Evolutionary conservation across 2,797 vertebrate species (phyloP).

Genomic region (Momotus momota): DNA sequence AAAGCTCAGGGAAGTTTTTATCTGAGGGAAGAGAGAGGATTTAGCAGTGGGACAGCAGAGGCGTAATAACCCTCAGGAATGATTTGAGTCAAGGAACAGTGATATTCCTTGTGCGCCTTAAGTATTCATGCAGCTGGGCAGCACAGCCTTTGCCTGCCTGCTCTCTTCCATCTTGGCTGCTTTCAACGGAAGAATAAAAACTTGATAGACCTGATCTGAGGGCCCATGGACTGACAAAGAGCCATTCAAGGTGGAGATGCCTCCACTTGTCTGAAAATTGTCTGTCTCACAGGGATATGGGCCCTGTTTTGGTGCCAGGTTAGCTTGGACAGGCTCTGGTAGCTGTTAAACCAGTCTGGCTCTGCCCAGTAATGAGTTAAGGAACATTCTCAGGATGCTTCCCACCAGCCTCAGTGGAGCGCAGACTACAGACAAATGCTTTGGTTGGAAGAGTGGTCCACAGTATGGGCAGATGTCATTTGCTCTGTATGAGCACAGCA

Average conservation of each 20-base stretch:
- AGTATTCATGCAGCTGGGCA: background rate
- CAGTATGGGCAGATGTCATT: background rate
- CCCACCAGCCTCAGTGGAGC: background rate
- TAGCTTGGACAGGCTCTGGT: background rate
- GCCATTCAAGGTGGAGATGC: background rate
- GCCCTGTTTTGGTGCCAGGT: background rate
- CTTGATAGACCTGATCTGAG: background rate
- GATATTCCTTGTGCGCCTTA: accelerated
- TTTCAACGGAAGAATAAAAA: background rate
- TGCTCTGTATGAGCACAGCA: background rate
- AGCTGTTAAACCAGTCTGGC: background rate
- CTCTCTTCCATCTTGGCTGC: background rate
- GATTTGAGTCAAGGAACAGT: background rate
- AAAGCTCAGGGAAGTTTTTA: background rate
- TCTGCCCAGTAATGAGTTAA: background rate
- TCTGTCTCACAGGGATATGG: background rate
- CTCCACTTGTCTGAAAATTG: background rate
- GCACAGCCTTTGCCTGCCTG: background rate
- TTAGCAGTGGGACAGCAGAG: background rate
- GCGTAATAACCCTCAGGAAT: background rate
- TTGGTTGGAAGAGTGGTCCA: background rate
- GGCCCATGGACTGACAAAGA: background rate
- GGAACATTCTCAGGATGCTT: background rate
- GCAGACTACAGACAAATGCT: background rate
- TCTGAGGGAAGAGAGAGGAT: background rate